Evolutionary conservation across 1,140 invertebrate genomes (phyloP), one percentile per base, ranked within the genome.

Genomic region (Asbolus verrucosus): DNA sequence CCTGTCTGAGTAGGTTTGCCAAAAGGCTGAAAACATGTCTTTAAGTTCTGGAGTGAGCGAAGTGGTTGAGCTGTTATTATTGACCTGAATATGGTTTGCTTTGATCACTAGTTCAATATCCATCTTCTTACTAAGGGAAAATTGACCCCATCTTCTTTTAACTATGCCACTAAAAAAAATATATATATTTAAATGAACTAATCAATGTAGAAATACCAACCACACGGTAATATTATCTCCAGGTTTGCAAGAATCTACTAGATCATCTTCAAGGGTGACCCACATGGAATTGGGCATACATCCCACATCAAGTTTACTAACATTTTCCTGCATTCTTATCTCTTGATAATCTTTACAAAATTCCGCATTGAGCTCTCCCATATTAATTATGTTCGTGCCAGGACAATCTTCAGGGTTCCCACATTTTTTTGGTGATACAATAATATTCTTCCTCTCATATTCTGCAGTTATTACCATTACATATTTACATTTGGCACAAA

Each of bases 301-400:
- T 8, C 92, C 91, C 69, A 93, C 83, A 43, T 84, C 84, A 27
- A 92, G 79, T 75, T 90, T 89, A 67, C 89, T 87, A 6, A 91
- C 85, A 84, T 91, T 90, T 77, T 94, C 92, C 82, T 93, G 91
- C 77, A 94, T 86, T 85, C 94, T 95, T 13, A 97, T 89, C 86
- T 97, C 94, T 83, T 96, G 94, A 83, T 94, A 96, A 84, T 97
- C 94, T 73, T 89, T 89, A 78, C 89, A 94, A 77, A 91, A 87
- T 62, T 87, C 83, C 73, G 87, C 85, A 46, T 87, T 84, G 33
- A 88, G 79, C 15, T 84, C 78, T 66, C 86, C 84, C 19, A 84
- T 78, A 67, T 78, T 81, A 74, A 80, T 84, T 76, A 86, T 84
- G 61, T 81, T 86, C 9, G 81, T 82, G 76, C 84, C 81, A 74